These are phyloP conservation scores for Periophthalmus magnuspinnatus DNA, from an alignment of 2,797 vertebrate genomes.

Conservation along the genomic window DNA sequence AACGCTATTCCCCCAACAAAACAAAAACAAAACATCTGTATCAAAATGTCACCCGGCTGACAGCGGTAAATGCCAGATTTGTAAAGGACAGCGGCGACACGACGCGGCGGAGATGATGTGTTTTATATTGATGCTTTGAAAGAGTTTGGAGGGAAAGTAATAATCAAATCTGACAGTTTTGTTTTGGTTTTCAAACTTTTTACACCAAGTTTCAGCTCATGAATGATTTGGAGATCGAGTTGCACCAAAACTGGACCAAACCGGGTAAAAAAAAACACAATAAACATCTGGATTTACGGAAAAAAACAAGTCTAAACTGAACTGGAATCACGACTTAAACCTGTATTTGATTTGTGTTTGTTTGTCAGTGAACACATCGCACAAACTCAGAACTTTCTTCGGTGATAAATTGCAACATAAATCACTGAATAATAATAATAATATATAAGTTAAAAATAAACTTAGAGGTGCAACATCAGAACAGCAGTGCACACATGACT, in stretches of 20 bases:
- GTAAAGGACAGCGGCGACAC: slow-evolving; percentile 30
- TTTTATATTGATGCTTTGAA: slow-evolving; percentile 16
- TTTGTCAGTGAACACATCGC: too few relatives aligned
- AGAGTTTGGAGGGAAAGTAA: not conserved
- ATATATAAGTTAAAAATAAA: too few relatives aligned
- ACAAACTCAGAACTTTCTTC: too few relatives aligned
- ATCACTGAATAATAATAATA: too few relatives aligned
- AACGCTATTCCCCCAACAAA: not conserved
- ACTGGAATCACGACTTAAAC: too few relatives aligned
- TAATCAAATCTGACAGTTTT: not conserved
- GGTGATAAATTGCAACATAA: too few relatives aligned
- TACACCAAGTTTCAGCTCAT: not conserved
- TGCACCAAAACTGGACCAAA: not conserved
- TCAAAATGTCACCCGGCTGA: too few relatives aligned
- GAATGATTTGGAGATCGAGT: not conserved
- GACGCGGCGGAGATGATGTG: slow-evolving; percentile 14
- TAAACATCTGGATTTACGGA: not conserved
- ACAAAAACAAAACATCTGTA: not conserved
- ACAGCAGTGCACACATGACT: too few relatives aligned
- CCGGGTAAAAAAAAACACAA: not conserved
- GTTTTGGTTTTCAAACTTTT: not conserved
- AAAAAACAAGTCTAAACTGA: not conserved
- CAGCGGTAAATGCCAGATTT: slow-evolving; percentile 22
- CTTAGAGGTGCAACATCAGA: too few relatives aligned
- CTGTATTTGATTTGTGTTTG: too few relatives aligned